Evolutionary conservation across 2,888 invertebrate genomes (phyloP).

Genomic region (Deilephila porcellus): DNA sequence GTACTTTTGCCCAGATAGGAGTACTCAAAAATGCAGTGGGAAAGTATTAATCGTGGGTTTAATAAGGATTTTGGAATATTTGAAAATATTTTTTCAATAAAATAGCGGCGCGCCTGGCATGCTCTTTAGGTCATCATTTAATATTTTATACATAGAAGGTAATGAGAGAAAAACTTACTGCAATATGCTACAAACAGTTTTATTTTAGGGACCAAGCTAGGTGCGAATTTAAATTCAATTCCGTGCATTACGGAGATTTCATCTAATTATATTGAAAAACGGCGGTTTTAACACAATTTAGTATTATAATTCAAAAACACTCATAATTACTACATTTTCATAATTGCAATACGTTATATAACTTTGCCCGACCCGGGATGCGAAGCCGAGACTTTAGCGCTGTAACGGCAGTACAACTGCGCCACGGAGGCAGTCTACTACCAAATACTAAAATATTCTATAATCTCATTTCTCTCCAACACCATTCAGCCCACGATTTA

Average conservation of each 20-base stretch:
- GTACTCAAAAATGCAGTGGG: neutral
- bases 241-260: neutral
- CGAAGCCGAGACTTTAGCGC: no score
- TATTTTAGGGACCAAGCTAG: neutral
- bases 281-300: neutral
- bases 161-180: no score
- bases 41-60: neutral
- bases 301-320: neutral
- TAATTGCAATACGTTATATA: neutral
- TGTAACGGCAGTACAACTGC: no score
- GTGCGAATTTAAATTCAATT: neutral
- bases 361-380: no score
- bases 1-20: slow-evolving; percentile 49
- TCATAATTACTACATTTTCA: neutral
- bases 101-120: no score
- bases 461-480: no score
- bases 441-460: no score
- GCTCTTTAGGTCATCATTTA: no score
- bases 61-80: neutral
- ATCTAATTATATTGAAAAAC: neutral
- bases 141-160: no score
- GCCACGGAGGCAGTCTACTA: no score
- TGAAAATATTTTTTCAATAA: no score
- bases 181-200: neutral
- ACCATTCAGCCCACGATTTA: no score